Evolutionary conservation across 2,113 vertebrate species (phyloP).

Genomic region (Apodemus sylvaticus): DNA sequence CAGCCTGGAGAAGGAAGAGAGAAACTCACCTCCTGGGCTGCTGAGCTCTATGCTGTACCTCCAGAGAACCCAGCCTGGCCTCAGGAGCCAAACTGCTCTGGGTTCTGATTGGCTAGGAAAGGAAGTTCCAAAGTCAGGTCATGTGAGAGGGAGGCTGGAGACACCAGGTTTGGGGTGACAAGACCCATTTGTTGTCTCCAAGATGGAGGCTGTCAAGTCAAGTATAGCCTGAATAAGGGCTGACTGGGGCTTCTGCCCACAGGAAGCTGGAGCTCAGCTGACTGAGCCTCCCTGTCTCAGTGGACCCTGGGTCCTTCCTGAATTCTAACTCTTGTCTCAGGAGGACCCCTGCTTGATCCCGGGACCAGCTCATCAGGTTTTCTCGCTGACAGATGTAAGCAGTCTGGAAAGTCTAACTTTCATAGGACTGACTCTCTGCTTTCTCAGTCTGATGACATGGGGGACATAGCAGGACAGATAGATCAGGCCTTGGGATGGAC

Average conservation of each 20-base stretch:
- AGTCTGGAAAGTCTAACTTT: not conserved
- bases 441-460: not conserved
- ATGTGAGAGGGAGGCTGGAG: no score
- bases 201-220: not conserved
- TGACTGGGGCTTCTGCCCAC: not conserved
- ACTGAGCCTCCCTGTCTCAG: not conserved
- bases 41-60: not conserved
- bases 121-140: not conserved
- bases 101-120: not conserved
- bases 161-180: not conserved
- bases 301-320: not conserved
- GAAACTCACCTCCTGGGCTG: not conserved
- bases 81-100: not conserved
- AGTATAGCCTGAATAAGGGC: not conserved
- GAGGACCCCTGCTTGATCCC: not conserved
- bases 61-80: rapidly evolving
- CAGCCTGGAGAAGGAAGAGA: not conserved
- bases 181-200: not conserved
- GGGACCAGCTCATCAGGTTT: not conserved
- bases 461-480: not conserved
- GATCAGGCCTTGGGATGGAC: not conserved
- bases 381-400: not conserved
- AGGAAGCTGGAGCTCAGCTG: not conserved
- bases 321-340: not conserved
- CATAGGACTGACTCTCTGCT: not conserved